Base-by-base conservation (phyloP, 2,113 vertebrate species). In the Muntiacus muntjak region DNA sequence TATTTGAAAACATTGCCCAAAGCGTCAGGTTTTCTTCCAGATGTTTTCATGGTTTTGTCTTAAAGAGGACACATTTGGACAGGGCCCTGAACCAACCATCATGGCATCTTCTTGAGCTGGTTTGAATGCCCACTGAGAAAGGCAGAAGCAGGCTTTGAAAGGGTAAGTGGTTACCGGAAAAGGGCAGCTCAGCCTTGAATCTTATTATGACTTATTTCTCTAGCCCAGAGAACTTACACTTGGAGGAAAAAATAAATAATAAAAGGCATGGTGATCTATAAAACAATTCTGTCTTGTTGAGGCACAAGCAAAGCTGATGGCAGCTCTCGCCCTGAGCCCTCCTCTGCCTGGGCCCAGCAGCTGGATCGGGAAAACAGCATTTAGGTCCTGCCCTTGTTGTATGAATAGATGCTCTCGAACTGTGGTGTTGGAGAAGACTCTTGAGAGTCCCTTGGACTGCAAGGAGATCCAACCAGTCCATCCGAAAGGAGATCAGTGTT, bases 291-390 rank as follows among this genome's bases (percentile, higher is more conserved):
- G 55, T 76, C 40, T 19, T 26, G 26, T 16, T 2, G 30, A 28
- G 23, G 33, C 28, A 0, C 12, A 3, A 43, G 78, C 10, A 23
- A 21, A 4, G 3, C 0, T 2, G 3, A 28, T 30, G 57, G 4
- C 58, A 11, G 11, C 23, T 13, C 30, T 11, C 10, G n/a, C 2
- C 15, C 2, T 15, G 23, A 5, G 45, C 21, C 50, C 12, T 2
- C 45, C 57, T 30, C 8, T 50, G 13, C 64, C 4, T 7, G 33
- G 17, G 30, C 16, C 58, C 25, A 40, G 25, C n/a, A 19, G 12
- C 28, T 2, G 1, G 17, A 43, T 2, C 13, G 6, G 26, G n/a
- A 26, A 2, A 43, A 12, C 1, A 2, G 1, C 43, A 10, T n/a
- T 19, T 19, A 15, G 6, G 25, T 2, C 1, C 55, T 60, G 25